A percentile compares a stretch with the other conserved stretches of the same genome.
Evolutionary conservation across 1,140 invertebrate genomes (phyloP).

Genomic region (Hycleus cichorii): DNA sequence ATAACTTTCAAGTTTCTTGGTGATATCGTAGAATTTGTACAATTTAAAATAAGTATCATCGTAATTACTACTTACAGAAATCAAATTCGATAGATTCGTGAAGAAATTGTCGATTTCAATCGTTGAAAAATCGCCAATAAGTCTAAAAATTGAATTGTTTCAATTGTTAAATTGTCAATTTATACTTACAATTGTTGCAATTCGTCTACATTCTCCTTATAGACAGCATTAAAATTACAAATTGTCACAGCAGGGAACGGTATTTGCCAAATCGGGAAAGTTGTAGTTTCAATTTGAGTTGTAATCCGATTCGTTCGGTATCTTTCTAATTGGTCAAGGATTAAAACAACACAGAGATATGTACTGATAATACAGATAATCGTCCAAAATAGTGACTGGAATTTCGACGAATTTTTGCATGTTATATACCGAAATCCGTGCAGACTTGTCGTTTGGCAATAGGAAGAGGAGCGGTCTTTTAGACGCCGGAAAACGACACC

Average conservation of each 20-base stretch:
- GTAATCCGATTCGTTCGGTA: constrained; percentile 12
- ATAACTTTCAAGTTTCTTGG: not conserved
- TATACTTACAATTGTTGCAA: constrained; percentile 12
- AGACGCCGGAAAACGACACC: not conserved
- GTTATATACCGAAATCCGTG: constrained; percentile 18
- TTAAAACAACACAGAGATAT: constrained; percentile 8
- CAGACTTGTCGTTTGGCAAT: constrained; percentile 7
- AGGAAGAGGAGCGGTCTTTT: constrained; percentile 2
- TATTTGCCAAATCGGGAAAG: constrained; percentile 45
- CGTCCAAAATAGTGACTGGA: constrained; percentile 8
- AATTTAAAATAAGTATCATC: not conserved
- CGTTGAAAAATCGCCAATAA: not conserved
- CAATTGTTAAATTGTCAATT: not conserved
- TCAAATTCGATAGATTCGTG: constrained; percentile 10
- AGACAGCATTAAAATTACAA: constrained; percentile 49
- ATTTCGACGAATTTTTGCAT: not conserved
- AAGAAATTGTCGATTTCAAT: constrained; percentile 11
- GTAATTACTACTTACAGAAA: not conserved
- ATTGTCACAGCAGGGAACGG: constrained; percentile 49
- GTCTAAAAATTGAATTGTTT: not conserved
- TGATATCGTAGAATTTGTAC: constrained; percentile 5
- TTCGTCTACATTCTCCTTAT: constrained; percentile 14
- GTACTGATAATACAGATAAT: constrained; percentile 7
- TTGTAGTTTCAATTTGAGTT: constrained; percentile 42
- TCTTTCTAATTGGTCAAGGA: constrained; percentile 2